Evolutionary conservation across 1,140 invertebrate genomes (phyloP).

Genomic region (Formica exsecta): DNA sequence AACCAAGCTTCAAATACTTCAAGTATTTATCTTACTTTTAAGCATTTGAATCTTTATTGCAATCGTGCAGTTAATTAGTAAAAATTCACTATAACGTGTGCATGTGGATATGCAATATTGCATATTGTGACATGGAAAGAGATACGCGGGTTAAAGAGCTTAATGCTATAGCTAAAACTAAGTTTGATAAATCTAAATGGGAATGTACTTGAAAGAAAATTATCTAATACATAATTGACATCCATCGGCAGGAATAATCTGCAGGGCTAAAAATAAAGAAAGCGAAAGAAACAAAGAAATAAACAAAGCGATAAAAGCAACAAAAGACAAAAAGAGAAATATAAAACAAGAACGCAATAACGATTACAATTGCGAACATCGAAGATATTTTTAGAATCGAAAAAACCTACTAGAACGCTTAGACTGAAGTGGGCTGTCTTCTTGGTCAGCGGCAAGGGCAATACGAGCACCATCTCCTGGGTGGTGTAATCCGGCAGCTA

Average conservation of each 20-base stretch:
- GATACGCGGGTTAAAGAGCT: not conserved
- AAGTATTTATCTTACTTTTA: slow-evolving; percentile 1
- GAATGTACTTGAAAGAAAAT: not conserved
- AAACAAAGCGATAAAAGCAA: slow-evolving; percentile 29
- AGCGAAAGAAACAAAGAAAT: slow-evolving; percentile 41
- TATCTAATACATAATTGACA: not conserved
- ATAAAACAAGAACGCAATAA: slow-evolving; percentile 53
- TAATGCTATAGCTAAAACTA: not conserved
- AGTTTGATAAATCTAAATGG: not conserved
- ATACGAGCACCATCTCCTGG: slow-evolving; percentile 87
- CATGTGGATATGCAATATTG: not conserved
- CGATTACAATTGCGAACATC: slow-evolving; percentile 55
- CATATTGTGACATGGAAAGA: not conserved
- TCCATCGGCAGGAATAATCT: slow-evolving; percentile 2
- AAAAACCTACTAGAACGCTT: slow-evolving; percentile 92
- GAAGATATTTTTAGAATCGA: slow-evolving; percentile 77
- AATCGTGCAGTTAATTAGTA: slow-evolving; percentile 9
- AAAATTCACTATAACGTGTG: slow-evolving; percentile 5
- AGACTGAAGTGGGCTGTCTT: slow-evolving; percentile 92
- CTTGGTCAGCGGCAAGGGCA: slow-evolving; percentile 88
- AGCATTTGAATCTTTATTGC: slow-evolving; percentile 34
- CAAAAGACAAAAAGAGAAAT: slow-evolving; percentile 3
- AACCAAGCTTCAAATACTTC: not conserved
- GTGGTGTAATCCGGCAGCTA: slow-evolving; percentile 88
- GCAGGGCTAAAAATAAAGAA: slow-evolving; percentile 46